Base-by-base conservation (phyloP, 2,797 vertebrate genomes). In the Leuciscus waleckii region DNA sequence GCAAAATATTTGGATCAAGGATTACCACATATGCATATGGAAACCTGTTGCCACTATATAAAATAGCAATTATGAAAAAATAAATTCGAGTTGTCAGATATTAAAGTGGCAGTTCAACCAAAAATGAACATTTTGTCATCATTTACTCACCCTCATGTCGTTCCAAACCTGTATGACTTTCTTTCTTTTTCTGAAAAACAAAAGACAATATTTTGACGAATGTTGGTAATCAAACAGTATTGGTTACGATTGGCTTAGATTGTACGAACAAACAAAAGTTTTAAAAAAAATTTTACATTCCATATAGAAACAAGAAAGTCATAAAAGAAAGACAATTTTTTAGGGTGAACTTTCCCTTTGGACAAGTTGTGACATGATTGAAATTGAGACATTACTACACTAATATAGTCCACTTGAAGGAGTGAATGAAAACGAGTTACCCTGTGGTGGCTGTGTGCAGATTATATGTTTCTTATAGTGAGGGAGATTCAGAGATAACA, bases 401-500 rank as follows among this genome's bases (percentile, higher is more conserved):
- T 43, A 43, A 43, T 43, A 43, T 43, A 11, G 41, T 43, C 41
- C 41, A 43, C 41, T 43, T 13, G 41, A 43, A 43, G 41, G 10
- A 43, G 41, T 13, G 41, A 43, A 43, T 43, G 11, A 13, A 43
- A 43, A 43, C 10, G 41, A 43, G 41, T 83, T 56, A 83, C 21
- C 29, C 8, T 74, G 21, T 58, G 37, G 39, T 46, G 69, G 26
- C 81, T 82, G 56, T 32, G 54, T 83, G 70, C 58, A 65, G 56
- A 75, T 83, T 65, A 51, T 13, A 56, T 1, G 9, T 51, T 49
- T 51, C 56, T 49, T 26, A 49, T 13, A 26, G 56, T 49, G 70
- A 46, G 26, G 43, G 70, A 51, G 49, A 73, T 51, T 83, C 14
- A 83, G 56, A 32, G 83, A 85, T 81, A 51, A 67, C 67, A 74